Base-by-base conservation (phyloP, 2,797 vertebrate species). In the Steatocranus sp. region DNA sequence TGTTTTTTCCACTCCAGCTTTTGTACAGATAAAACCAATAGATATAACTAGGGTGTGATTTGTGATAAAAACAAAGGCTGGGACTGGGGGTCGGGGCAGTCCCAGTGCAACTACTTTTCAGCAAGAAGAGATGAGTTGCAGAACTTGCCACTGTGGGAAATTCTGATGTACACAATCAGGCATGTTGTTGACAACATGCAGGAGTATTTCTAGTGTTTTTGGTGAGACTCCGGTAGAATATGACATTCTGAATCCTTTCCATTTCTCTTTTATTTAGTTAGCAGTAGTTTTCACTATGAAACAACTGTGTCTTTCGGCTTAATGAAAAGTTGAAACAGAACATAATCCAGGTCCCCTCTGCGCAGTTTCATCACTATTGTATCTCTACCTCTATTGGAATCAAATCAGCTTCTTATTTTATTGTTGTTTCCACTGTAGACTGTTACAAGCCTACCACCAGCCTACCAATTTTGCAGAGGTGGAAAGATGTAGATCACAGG, bases 181-280 rank as follows among this genome's bases (percentile, higher is more conserved):
- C 61, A 66, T 38, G 61, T 66, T 38, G n/a, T 66, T 66, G 18
- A 66, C 34, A 66, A 20, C 34, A 38, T 58, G n/a, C 34, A 66
- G n/a, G 11, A 38, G 34, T 38, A 66, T 66, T 66, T 66, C 34
- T 66, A 66, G 61, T 9, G 4, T 63, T 38, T 63, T 63, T 63
- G 34, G 34, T 38, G 1, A 38, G 34, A 58, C 56, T 58, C 56
- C 0, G 0, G 17, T 58, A n/a, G 30, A 61, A 34, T 34, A 61
- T n/a, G 30, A 61, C 56, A 34, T 61, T 61, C 10, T 61, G 17
- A 61, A 61, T 61, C 32, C 11, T 61, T 36, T 34, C 10, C 56
- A 61, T 61, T 61, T 61, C 30, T 61, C 30, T 61, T 61, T 61
- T 61, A 61, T 61, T 34, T 34, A n/a, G 56, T 61, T 61, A 61